phyloP scores from a whole-genome alignment of 2,797 vertebrate genomes.

The Hyperoplus lanceolatus region DNA sequence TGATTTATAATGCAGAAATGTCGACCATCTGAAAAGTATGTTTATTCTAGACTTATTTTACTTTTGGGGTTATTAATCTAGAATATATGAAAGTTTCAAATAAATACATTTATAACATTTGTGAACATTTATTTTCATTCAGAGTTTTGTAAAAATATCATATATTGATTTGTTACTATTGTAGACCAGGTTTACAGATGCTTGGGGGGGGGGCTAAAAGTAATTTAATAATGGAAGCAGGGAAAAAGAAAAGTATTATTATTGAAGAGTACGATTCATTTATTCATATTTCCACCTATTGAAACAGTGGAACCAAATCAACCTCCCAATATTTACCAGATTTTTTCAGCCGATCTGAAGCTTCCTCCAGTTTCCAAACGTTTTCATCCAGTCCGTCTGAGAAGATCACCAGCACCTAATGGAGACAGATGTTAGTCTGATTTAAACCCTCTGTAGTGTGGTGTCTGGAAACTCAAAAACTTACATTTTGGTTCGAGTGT shows the following conservation, averaged over 20 bases:
- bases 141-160: no score
- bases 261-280: not conserved
- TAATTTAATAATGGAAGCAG: not conserved
- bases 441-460: not conserved
- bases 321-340: slow-evolving; percentile 49
- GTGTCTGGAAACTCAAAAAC: not conserved
- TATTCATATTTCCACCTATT: not conserved
- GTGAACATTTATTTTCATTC: no score
- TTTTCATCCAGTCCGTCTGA: slow-evolving; percentile 89
- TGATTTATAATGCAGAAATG: no score
- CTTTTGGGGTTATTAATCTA: no score
- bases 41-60: no score
- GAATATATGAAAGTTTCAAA: no score
- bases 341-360: slow-evolving; percentile 75
- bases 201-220: no score
- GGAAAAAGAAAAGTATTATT: not conserved
- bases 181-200: no score
- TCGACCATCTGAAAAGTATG: no score
- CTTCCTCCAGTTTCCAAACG: slow-evolving; percentile 76
- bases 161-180: no score
- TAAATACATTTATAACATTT: no score
- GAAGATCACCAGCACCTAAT: slow-evolving; percentile 90
- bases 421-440: not conserved
- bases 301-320: not conserved
- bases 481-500: no score